These are phyloP conservation scores for Drosophila lacertosa DNA, from an alignment of 1,140 invertebrate species.

Conservation along the genomic window DNA sequence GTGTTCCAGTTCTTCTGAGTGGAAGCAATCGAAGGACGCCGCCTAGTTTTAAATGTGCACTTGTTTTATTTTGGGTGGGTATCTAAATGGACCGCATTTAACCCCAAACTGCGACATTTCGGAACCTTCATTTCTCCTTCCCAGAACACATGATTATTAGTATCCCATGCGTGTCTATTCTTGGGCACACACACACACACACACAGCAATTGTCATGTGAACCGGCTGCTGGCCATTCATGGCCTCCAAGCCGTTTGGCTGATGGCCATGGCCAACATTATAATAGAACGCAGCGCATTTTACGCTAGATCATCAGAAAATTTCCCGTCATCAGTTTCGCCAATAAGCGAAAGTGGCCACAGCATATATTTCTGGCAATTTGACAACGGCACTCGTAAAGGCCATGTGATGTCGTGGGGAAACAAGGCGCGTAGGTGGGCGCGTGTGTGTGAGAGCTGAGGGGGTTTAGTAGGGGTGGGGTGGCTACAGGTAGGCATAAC, in stretches of 20 bases:
- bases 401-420: constrained; percentile 41
- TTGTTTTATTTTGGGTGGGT: neutral
- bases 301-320: constrained; percentile 30
- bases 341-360: constrained; percentile 45
- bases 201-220: constrained; percentile 71
- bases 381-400: constrained; percentile 19
- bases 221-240: constrained; percentile 36
- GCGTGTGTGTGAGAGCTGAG: constrained; percentile 51
- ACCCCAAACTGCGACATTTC: neutral
- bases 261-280: constrained; percentile 66
- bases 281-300: constrained; percentile 3
- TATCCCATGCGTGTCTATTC: constrained; percentile 48
- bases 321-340: constrained; percentile 60
- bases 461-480: neutral
- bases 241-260: constrained; percentile 56
- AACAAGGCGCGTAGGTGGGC: constrained; percentile 54
- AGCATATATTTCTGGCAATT: constrained; percentile 43
- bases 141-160: constrained; percentile 63
- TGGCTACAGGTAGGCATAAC: neutral
- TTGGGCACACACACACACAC: constrained; percentile 38
- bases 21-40: neutral
- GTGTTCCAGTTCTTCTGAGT: neutral
- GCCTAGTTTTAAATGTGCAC: neutral
- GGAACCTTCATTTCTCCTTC: constrained; percentile 79
- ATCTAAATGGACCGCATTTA: neutral